Conservation (phyloP, 1,140 invertebrate species). For the Atta cephalotes region DNA sequence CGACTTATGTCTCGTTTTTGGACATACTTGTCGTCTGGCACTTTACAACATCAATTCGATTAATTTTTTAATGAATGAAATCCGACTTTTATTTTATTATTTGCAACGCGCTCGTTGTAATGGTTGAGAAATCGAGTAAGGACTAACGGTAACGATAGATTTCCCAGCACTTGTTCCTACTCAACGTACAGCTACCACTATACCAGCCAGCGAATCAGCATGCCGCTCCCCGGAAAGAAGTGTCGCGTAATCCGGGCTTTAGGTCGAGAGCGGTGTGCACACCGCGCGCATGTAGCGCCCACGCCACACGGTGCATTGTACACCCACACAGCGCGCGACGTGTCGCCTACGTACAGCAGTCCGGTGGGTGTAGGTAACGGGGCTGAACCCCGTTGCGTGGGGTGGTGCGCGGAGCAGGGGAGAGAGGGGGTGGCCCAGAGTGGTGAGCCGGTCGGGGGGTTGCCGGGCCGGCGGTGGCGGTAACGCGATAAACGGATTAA, state of each 20-base stretch:
- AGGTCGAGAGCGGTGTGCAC: constrained; percentile 48
- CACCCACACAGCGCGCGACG: constrained; percentile 32
- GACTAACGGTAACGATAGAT: background rate
- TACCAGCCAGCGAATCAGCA: constrained; percentile 41
- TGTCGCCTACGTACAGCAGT: constrained; percentile 48
- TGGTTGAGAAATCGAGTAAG: background rate
- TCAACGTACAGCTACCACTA: background rate
- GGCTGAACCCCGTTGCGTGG: constrained; percentile 49
- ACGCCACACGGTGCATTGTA: constrained; percentile 55
- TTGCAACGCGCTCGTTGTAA: too few relatives aligned
- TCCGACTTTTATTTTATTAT: background rate
- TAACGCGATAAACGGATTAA: too few relatives aligned
- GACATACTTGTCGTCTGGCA: too few relatives aligned
- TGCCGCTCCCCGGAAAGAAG: constrained; percentile 36
- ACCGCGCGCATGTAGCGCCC: constrained; percentile 41
- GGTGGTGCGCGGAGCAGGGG: background rate
- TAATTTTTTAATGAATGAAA: background rate
- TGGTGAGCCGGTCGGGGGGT: constrained; percentile 4
- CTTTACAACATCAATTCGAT: background rate
- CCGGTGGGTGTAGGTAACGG: constrained; percentile 63
- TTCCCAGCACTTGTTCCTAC: constrained; percentile 1
- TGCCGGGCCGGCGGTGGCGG: too few relatives aligned
- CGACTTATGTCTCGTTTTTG: too few relatives aligned
- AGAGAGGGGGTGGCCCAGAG: background rate
- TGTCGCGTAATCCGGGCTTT: constrained; percentile 64